Base-by-base conservation (phyloP, 1,140 invertebrate genomes). In the Calephelis nemesis region DNA sequence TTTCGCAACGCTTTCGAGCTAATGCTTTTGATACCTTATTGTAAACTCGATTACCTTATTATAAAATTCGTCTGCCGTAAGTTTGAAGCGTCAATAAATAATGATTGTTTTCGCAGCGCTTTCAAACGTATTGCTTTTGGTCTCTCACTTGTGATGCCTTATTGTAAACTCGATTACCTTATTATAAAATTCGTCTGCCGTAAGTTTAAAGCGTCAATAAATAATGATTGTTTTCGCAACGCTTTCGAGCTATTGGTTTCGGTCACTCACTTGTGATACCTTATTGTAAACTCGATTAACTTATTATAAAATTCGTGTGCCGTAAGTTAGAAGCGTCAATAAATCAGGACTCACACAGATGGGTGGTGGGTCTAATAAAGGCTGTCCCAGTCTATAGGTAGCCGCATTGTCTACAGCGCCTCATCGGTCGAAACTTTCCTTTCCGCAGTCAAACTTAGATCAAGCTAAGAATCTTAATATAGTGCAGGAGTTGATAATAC, bases 371-470 rank as follows among this genome's bases (percentile, higher is more conserved):
- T 79, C 83, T 81, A 85, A 86, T 85, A 84, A 84, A 83, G 76
- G 74, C 74, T 75, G 73, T 73, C 74, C 71, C 74, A 63, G 70
- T 68, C 74, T 83, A 78, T 84, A 87, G 80, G 76, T 83, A 85
- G 77, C 73, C 73, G 77, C 79, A 85, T 87, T 84, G 84, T 85
- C 79, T 86, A 78, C 76, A 82, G 81, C 50, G 50, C 79, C 78
- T 87, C 84, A 81, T 83, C 79, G 75, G 78, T 75, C 75, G 65
- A 84, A 90, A 87, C 83, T 90, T 88, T 90, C 81, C 83, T 84
- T 85, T 86, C 85, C 81, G 74, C 81, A 85, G 81, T 84, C 82
- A 87, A 88, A 87, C 87, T 87, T 86, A 83, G 81, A 86, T 87
- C 79, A 82, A 78, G 76, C 75, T 42, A 52, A 65, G 71, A 80